Evolutionary conservation across 2,113 vertebrate genomes (phyloP).

Genomic region (Emydura subglobosa): DNA sequence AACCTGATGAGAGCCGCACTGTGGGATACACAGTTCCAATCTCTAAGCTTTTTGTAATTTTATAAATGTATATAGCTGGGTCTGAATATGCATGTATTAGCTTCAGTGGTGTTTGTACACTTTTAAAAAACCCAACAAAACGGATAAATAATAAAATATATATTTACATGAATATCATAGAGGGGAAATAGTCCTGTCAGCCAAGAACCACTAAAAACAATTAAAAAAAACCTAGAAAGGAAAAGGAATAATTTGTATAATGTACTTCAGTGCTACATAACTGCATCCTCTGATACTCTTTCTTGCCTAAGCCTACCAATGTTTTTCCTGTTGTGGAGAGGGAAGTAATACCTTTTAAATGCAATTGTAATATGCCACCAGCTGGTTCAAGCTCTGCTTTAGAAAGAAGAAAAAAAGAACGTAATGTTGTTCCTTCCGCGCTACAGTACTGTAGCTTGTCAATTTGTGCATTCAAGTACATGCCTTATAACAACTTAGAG

Average conservation of each 20-base stretch:
- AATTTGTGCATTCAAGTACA: neutral
- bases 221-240: neutral
- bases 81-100: rapidly evolving
- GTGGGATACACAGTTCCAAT: neutral
- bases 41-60: neutral
- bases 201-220: neutral
- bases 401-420: neutral
- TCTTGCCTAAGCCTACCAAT: neutral
- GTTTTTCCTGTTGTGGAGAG: neutral
- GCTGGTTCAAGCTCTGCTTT: neutral
- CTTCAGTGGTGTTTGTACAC: rapidly evolving
- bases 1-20: neutral
- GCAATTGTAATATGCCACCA: neutral
- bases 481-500: neutral
- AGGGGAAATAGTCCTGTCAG: neutral
- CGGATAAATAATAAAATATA: neutral
- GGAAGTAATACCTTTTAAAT: neutral
- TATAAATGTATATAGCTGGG: neutral
- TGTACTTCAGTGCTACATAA: neutral
- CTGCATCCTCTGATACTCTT: neutral
- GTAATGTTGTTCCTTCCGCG: neutral
- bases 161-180: neutral
- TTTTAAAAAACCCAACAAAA: rapidly evolving
- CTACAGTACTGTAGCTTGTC: neutral
- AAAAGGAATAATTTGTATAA: neutral